Conservation (phyloP, 2,888 invertebrate genomes). For the Eulithis testata region DNA sequence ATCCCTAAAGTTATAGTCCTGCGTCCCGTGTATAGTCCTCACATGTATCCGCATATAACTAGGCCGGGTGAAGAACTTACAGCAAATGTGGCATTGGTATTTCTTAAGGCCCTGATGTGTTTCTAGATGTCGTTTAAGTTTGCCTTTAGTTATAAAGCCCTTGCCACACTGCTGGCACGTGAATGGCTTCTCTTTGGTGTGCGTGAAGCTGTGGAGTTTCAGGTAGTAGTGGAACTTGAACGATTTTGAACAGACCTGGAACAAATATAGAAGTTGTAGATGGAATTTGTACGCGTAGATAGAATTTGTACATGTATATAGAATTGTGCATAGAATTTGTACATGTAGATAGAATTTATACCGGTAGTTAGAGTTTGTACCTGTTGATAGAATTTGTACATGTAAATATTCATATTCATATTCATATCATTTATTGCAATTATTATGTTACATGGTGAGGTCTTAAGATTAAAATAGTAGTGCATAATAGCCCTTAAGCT, state of each 20-base stretch:
- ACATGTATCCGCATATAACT: constrained; percentile 75
- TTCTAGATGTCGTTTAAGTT: constrained; percentile 73
- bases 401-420: no score
- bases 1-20: constrained; percentile 69
- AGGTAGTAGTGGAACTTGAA: constrained; percentile 76
- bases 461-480: no score
- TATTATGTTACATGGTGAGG: no score
- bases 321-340: no score
- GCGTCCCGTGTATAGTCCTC: constrained; percentile 73
- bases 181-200: constrained; percentile 75
- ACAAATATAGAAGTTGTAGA: neutral
- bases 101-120: constrained; percentile 75
- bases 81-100: constrained; percentile 78
- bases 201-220: constrained; percentile 74
- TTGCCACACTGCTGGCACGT: constrained; percentile 79
- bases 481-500: no score
- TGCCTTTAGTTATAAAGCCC: constrained; percentile 75
- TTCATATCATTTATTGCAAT: no score
- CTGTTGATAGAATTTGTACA: no score
- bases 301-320: no score
- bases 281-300: no score
- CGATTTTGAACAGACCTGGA: constrained; percentile 65
- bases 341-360: no score
- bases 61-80: constrained; percentile 75
- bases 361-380: no score